Evolutionary conservation across 2,797 vertebrate genomes (phyloP).

Genomic region (Poecilia wingei): DNA sequence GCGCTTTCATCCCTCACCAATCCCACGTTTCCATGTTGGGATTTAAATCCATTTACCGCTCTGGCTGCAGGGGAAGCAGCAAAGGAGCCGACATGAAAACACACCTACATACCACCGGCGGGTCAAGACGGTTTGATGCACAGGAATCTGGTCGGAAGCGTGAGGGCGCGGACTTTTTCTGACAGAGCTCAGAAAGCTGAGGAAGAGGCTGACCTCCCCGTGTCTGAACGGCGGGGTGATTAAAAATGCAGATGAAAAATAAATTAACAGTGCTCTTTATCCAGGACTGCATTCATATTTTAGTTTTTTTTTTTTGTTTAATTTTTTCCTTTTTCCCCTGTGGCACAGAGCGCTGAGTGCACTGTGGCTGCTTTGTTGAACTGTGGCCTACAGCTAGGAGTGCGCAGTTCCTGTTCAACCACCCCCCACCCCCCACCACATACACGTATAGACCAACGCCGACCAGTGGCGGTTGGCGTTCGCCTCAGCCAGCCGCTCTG

Average conservation of each 20-base stretch:
- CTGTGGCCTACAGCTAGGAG: conserved; percentile 42
- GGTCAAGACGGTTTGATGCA: conserved; percentile 35
- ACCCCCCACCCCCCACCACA: neutral
- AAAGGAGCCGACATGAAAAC: conserved; percentile 52
- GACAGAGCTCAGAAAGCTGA: neutral
- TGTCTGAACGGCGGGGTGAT: conserved; percentile 18
- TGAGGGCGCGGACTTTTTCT: conserved; percentile 9
- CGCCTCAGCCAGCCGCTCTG: conserved; percentile 42
- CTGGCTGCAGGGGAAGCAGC: conserved; percentile 49
- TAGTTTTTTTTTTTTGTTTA: neutral
- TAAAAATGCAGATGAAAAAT: conserved; percentile 10
- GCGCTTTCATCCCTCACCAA: conserved; percentile 72
- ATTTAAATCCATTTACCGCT: conserved; percentile 72
- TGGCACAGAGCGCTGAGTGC: conserved; percentile 16
- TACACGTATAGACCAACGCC: conserved; percentile 28
- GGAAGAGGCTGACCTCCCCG: conserved; percentile 4
- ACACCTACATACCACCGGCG: conserved; percentile 61
- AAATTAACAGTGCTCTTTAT: conserved; percentile 5
- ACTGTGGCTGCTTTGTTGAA: conserved; percentile 42
- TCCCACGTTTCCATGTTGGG: conserved; percentile 68
- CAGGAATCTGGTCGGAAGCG: conserved; percentile 38
- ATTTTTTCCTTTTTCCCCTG: too few relatives aligned
- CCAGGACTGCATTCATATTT: conserved; percentile 27
- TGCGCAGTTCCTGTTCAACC: conserved; percentile 57
- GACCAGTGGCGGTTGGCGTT: conserved; percentile 36